These are phyloP conservation scores for Hirudinaria manillensis DNA, from an alignment of 2,888 invertebrate genomes.

Conservation along the genomic window DNA sequence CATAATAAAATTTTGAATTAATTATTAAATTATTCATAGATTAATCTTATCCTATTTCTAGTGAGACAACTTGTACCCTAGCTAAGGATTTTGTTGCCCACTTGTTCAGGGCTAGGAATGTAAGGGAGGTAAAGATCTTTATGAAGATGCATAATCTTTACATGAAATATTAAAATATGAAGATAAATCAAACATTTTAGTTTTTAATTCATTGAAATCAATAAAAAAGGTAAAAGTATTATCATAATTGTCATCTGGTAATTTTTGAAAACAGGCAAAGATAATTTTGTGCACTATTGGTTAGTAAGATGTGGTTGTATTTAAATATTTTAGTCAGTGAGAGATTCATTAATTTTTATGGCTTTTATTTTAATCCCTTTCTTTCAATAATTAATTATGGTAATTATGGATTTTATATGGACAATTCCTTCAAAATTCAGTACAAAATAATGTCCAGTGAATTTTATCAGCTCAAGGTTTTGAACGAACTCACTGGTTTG, in stretches of 20 bases:
- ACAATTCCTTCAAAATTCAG: background rate
- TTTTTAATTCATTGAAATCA: constrained; percentile 5
- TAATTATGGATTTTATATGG: too few species aligned
- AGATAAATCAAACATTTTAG: too few species aligned
- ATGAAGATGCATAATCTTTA: background rate
- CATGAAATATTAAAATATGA: background rate
- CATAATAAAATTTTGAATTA: too few species aligned
- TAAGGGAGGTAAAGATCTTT: constrained; percentile 45
- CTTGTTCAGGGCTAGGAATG: constrained; percentile 48
- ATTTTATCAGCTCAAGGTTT: constrained; percentile 46
- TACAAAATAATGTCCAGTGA: background rate
- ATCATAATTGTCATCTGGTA: constrained; percentile 13
- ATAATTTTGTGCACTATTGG: constrained; percentile 47
- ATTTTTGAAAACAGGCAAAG: constrained; percentile 43
- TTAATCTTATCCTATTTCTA: constrained; percentile 39
- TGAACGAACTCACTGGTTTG: constrained; percentile 46
- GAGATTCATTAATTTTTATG: background rate
- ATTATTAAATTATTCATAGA: background rate
- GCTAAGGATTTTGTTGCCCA: constrained; percentile 52
- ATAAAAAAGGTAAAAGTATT: constrained; percentile 4
- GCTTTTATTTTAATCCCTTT: background rate
- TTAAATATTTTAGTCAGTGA: background rate
- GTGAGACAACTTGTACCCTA: constrained; percentile 54
- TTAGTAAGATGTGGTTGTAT: constrained; percentile 31
- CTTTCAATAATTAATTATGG: background rate